phyloP scores from a whole-genome alignment of 2,797 vertebrate species.

The Euphonia xanthogaster region DNA sequence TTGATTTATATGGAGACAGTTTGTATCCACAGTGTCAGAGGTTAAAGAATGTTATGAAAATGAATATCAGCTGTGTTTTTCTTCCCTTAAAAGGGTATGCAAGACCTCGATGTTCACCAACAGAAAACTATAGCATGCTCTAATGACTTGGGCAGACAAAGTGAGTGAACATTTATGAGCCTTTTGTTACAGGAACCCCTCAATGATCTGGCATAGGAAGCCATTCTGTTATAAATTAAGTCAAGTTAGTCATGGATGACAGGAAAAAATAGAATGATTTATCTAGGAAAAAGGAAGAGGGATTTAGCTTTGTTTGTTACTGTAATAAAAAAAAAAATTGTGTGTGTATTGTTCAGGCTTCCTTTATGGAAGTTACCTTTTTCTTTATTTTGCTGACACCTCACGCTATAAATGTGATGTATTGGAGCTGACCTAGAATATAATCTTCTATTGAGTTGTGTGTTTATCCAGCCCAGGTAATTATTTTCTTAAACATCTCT shows the following conservation, averaged over 20 bases:
- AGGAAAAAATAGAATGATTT: neutral
- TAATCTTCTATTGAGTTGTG: neutral
- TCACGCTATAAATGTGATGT: neutral
- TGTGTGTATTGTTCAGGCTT: neutral
- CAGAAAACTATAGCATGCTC: neutral
- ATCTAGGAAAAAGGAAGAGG: neutral
- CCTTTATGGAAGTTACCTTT: neutral
- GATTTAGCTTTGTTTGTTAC: neutral
- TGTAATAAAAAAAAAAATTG: neutral
- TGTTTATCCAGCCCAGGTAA: constrained; percentile 10
- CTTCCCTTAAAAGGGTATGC: neutral
- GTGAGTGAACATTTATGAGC: neutral
- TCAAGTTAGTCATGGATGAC: neutral
- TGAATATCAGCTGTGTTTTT: neutral
- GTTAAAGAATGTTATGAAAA: neutral
- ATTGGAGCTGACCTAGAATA: constrained; percentile 3
- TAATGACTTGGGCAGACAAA: neutral
- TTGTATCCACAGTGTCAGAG: neutral
- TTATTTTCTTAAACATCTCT: constrained; percentile 36
- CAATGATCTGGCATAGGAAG: neutral
- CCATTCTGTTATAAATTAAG: neutral
- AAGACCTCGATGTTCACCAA: fast-evolving
- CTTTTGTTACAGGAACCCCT: neutral
- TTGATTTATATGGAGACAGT: neutral
- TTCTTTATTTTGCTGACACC: neutral